Evolutionary conservation across 2,888 invertebrate species (phyloP), one percentile per base, ranked within the genome.

Genomic region (Maniola hyperantus): DNA sequence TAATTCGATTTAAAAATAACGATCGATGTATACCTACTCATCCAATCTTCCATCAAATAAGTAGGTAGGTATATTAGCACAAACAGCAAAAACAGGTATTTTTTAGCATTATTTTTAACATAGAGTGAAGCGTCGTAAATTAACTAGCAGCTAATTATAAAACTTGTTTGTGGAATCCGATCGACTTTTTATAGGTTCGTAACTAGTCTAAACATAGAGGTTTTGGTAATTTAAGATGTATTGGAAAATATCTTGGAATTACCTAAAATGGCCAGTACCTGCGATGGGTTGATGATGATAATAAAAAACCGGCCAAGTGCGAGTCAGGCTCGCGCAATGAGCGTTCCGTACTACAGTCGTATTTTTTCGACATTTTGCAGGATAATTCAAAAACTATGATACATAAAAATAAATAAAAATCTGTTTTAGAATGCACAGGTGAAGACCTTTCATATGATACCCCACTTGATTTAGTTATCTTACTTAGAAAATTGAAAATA

Each of bases 91-190:
- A 54, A 54, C 34, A n/a, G 10, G 57, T 57, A 42, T 57, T 39
- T 57, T 26, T 36, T 42, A 57, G 20, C 57, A 42, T 42, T 18
- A 13, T 6, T 26, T n/a, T 42, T n/a, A n/a, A 20, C 15, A 53
- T 53, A 26, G 2, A 39, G n/a, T n/a, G 50, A 20, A 7, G 5
- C 2, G 39, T 50, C 44, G 13, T 62, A 26, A 63, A 62, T 53
- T 57, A 51, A 57, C 44, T 68, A 15, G 53, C 26, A 58, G 54
- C 69, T 66, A 64, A 69, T 66, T 69, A 64, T 60, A 44, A 61
- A 69, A 66, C 69, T 7, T n/a, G 69, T 69, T 69, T 57, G 5
- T 20, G 55, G 66, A 69, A 69, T 69, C 60, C 63, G 69, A 66
- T 66, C 69, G 64, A 61, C 34, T 51, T 69, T 66, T 69, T 66